Percentiles rank a stretch among this genome's conserved stretches.
Evolutionary conservation across 1,140 invertebrate species (phyloP).

Genomic region (Hycleus phaleratus): DNA sequence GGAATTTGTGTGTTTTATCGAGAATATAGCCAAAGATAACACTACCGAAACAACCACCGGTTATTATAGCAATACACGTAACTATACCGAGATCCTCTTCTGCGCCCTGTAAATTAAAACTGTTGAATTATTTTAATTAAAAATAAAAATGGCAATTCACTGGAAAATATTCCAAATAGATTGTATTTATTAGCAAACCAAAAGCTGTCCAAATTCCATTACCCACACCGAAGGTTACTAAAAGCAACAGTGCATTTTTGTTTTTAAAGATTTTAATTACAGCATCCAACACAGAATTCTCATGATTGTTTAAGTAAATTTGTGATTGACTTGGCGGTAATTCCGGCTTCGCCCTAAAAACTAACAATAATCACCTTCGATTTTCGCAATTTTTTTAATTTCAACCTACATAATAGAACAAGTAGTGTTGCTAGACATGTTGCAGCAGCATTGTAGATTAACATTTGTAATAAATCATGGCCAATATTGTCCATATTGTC

Average conservation of each 20-base stretch:
- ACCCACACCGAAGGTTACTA: constrained; percentile 26
- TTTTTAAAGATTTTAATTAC: constrained; percentile 16
- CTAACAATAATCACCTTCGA: constrained; percentile 31
- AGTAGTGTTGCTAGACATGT: constrained; percentile 41
- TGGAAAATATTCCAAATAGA: constrained; percentile 32
- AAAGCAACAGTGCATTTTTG: constrained; percentile 24
- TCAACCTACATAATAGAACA: constrained; percentile 53
- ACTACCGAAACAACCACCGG: constrained; percentile 30
- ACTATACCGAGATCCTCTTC: constrained; percentile 26
- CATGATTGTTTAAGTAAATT: not conserved
- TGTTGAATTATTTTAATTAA: not conserved
- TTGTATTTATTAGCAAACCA: constrained; percentile 25
- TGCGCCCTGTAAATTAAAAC: constrained; percentile 20
- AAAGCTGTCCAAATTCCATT: constrained; percentile 28
- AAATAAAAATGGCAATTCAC: constrained; percentile 11
- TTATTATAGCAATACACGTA: constrained; percentile 22
- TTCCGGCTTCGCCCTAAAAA: constrained; percentile 51
- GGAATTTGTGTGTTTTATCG: constrained; percentile 32
- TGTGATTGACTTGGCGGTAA: constrained; percentile 48
- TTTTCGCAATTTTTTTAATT: too few species aligned
- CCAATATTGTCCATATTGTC: constrained; percentile 37
- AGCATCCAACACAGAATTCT: too few species aligned
- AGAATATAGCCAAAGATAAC: constrained; percentile 30
- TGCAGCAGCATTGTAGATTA: constrained; percentile 47
- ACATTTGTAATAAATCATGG: constrained; percentile 37